Evolutionary conservation across 2,888 invertebrate genomes (phyloP).

Genomic region (Lordiphosa fenestrarum): DNA sequence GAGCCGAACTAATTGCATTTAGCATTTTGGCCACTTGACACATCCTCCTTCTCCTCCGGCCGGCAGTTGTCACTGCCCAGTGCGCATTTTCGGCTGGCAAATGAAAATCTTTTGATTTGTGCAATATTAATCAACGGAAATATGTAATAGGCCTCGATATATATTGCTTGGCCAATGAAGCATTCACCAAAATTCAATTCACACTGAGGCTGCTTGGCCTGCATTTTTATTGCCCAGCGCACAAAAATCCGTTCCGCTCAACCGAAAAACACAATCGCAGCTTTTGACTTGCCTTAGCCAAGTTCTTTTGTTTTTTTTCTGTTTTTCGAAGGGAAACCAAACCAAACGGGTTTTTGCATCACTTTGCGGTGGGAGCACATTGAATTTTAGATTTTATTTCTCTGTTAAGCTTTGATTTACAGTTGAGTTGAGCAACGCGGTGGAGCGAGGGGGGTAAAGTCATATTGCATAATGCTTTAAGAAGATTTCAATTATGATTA

Average conservation of each 20-base stretch:
- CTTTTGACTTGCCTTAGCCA: constrained; percentile 23
- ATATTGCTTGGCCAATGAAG: constrained; percentile 26
- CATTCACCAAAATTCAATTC: constrained; percentile 36
- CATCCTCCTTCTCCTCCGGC: constrained; percentile 17
- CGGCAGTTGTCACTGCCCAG: constrained; percentile 11
- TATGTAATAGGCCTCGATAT: background rate
- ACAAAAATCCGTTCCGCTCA: constrained; percentile 13
- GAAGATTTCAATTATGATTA: constrained; percentile 60
- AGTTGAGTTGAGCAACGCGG: constrained; percentile 39
- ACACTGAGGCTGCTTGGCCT: constrained; percentile 31
- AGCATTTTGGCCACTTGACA: constrained; percentile 32
- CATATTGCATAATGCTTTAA: constrained; percentile 43
- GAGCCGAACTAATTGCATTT: constrained; percentile 75
- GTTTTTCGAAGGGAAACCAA: constrained; percentile 34
- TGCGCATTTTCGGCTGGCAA: constrained; percentile 19
- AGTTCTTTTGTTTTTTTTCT: constrained; percentile 52
- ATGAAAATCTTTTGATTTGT: constrained; percentile 56
- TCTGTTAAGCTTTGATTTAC: constrained; percentile 14
- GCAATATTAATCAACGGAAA: constrained; percentile 47
- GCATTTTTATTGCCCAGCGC: constrained; percentile 22
- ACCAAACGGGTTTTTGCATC: constrained; percentile 50
- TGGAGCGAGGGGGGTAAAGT: constrained; percentile 1
- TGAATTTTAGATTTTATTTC: constrained; percentile 2
- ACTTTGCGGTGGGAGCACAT: background rate
- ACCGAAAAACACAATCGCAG: constrained; percentile 28